These are phyloP conservation scores for Donacobius atricapilla DNA, from an alignment of 2,113 vertebrate genomes.

Conservation along the genomic window DNA sequence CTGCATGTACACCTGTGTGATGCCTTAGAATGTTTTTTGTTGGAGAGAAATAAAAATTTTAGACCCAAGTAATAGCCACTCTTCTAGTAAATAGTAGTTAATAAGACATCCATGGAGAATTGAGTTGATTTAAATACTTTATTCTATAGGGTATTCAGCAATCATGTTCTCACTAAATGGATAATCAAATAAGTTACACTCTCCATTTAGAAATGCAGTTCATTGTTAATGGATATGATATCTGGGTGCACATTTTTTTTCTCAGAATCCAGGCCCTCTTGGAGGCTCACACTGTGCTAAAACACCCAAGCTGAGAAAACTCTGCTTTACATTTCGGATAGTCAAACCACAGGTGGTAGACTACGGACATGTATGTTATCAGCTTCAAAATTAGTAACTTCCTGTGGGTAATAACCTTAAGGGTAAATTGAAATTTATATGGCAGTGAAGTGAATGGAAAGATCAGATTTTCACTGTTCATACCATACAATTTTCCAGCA, in stretches of 20 bases:
- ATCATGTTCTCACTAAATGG: conserved; percentile 8
- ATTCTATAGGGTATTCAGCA: conserved; percentile 12
- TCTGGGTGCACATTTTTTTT: background rate
- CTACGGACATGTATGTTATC: too few species aligned
- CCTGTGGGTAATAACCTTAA: background rate
- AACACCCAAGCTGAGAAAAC: background rate
- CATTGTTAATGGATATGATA: background rate
- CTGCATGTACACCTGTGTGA: background rate
- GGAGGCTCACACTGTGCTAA: background rate
- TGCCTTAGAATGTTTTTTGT: background rate
- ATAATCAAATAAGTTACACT: conserved; percentile 39
- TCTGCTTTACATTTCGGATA: background rate
- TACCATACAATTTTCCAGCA: background rate
- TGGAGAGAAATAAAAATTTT: background rate
- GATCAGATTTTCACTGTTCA: background rate
- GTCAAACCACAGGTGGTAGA: background rate
- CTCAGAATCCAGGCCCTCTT: background rate
- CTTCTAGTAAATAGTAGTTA: background rate
- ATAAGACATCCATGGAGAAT: conserved; percentile 6
- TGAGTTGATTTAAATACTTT: conserved; percentile 12
- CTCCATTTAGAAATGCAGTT: background rate
- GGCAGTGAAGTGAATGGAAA: background rate
- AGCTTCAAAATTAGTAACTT: background rate
- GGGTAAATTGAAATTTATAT: background rate
- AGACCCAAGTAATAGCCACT: conserved; percentile 9